Percentiles rank a stretch among this genome's conserved stretches.
These are phyloP conservation scores for Xanthostigma xanthostigma DNA, from an alignment of 2,888 invertebrate genomes.

Conservation along the genomic window DNA sequence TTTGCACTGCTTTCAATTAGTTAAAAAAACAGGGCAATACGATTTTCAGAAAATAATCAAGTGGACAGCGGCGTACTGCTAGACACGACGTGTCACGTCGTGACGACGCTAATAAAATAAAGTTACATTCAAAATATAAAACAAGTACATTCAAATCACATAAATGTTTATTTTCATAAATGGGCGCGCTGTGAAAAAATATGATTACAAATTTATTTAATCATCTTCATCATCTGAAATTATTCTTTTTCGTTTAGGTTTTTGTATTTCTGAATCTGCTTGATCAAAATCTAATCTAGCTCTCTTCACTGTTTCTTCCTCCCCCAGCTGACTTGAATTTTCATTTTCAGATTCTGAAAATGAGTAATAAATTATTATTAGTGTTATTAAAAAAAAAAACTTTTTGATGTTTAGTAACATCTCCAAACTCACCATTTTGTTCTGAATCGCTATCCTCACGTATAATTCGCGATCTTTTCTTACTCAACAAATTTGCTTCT, in stretches of 20 bases:
- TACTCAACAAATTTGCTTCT: no score
- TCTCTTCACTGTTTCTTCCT: conserved; percentile 10
- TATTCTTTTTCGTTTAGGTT: conserved; percentile 16
- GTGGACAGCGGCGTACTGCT: no score
- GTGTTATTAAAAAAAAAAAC: neutral
- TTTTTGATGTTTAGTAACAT: neutral
- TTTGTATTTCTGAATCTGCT: conserved; percentile 17
- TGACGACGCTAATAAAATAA: no score
- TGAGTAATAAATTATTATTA: no score
- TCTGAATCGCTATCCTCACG: conserved; percentile 1
- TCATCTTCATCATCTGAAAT: conserved; percentile 20
- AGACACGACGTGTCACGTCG: no score
- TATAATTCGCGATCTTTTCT: neutral
- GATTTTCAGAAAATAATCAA: no score
- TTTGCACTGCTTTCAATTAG: no score
- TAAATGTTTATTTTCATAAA: no score
- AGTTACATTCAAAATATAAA: no score
- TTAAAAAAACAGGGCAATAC: no score
- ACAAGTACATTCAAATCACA: no score
- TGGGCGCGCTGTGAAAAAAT: no score
- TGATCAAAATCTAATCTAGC: conserved; percentile 14
- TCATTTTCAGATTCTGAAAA: conserved; percentile 1
- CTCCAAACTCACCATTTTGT: neutral
- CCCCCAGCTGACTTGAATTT: conserved; percentile 16
- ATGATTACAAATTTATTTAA: neutral